These are phyloP conservation scores for Embidobia sp. DNA, from an alignment of 2,888 invertebrate genomes.

Conservation along the genomic window DNA sequence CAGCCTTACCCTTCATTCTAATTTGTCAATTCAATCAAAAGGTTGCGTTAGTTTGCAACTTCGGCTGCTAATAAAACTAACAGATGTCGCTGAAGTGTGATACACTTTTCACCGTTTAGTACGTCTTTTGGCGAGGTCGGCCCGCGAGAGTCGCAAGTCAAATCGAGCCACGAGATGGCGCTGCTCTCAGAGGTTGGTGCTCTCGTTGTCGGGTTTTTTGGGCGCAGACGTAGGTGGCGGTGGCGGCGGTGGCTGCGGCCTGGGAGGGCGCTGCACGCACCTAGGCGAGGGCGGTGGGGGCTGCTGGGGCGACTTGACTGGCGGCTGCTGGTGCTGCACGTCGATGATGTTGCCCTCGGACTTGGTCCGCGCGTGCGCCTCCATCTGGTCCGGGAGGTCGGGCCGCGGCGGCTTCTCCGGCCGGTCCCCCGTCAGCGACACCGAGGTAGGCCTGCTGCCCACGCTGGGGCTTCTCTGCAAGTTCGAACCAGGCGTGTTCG, in stretches of 20 bases:
- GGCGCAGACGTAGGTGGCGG: conserved; percentile 73
- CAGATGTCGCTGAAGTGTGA: too few species aligned
- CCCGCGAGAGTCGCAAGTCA: not conserved
- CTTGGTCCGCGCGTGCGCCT: conserved; percentile 81
- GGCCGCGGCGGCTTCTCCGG: conserved; percentile 74
- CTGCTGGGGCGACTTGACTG: conserved; percentile 74
- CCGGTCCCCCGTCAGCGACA: conserved; percentile 76
- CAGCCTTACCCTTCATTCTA: too few species aligned
- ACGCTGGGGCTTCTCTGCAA: conserved; percentile 81
- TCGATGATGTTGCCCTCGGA: conserved; percentile 86
- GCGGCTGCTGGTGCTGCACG: conserved; percentile 79
- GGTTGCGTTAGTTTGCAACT: too few species aligned
- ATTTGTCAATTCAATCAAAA: too few species aligned
- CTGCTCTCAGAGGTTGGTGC: conserved; percentile 76
- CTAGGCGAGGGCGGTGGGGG: conserved; percentile 77
- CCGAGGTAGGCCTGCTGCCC: conserved; percentile 78
- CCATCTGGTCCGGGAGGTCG: conserved; percentile 74
- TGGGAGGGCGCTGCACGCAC: conserved; percentile 76
- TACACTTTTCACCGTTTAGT: not conserved
- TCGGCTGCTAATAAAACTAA: too few species aligned
- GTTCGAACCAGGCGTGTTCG: conserved; percentile 74
- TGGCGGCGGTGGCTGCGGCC: conserved; percentile 80
- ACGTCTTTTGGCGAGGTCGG: not conserved
- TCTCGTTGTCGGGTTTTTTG: conserved; percentile 76
- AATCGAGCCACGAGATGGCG: conserved; percentile 10